Conservation (phyloP, 2,113 vertebrate species). For the Phyllostomus hastatus region DNA sequence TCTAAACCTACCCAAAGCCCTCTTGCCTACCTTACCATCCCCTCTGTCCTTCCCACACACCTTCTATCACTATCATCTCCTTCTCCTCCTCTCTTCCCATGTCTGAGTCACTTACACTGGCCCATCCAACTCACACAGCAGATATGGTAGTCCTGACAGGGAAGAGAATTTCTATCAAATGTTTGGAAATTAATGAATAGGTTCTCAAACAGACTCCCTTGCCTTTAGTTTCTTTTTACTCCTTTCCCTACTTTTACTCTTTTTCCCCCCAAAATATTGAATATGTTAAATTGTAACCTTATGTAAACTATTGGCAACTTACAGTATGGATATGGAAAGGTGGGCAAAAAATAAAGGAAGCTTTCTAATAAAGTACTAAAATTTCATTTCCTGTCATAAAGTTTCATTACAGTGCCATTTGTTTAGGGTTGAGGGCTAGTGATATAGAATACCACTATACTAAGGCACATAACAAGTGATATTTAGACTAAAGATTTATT, state of each 20-base stretch:
- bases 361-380: not conserved
- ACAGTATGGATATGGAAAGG: not conserved
- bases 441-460: not conserved
- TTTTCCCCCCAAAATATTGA: not conserved
- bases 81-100: not conserved
- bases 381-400: not conserved
- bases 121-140: not conserved
- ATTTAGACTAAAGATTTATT: not conserved
- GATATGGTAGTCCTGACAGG: not conserved
- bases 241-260: not conserved
- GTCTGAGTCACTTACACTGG: not conserved
- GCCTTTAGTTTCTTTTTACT: not conserved
- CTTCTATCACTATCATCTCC: not conserved
- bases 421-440: not conserved
- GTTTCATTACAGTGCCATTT: not conserved
- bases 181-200: not conserved
- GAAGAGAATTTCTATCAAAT: not conserved
- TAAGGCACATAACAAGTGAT: not conserved
- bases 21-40: not conserved
- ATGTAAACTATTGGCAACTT: not conserved
- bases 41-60: not conserved
- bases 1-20: not conserved
- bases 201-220: not conserved
- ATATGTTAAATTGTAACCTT: not conserved
- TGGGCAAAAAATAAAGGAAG: not conserved